phyloP scores from a whole-genome alignment of 2,888 invertebrate genomes.

The Lepidochrysops patricia region DNA sequence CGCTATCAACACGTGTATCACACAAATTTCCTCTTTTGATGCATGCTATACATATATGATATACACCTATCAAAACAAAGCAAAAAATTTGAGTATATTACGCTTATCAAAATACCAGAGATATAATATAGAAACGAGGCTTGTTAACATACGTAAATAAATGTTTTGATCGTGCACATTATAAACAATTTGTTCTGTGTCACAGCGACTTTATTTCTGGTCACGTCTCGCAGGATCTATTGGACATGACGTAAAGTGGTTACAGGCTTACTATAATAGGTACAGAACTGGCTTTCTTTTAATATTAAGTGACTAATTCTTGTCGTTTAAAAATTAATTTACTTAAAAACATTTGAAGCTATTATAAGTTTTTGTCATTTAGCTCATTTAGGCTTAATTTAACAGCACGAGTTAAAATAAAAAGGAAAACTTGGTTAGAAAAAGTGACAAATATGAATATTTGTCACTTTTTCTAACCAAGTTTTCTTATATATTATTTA shows the following conservation, averaged over 20 bases:
- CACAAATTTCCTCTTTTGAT: no score
- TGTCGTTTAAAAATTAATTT: no score
- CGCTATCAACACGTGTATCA: no score
- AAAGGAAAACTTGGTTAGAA: background rate
- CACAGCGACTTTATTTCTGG: background rate
- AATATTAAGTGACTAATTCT: background rate
- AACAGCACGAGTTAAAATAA: background rate
- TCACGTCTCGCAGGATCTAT: conserved; percentile 12
- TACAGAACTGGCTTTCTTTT: background rate
- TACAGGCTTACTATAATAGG: background rate
- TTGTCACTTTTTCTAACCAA: background rate
- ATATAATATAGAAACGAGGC: background rate
- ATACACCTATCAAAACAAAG: background rate
- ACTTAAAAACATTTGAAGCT: no score
- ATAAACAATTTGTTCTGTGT: conserved; percentile 16
- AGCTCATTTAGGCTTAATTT: background rate
- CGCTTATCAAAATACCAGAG: background rate
- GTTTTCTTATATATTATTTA: background rate
- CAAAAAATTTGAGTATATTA: background rate
- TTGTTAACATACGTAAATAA: conserved; percentile 9
- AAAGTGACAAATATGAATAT: background rate
- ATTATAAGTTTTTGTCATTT: background rate
- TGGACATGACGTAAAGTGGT: conserved; percentile 1
- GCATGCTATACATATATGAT: no score
- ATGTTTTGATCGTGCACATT: conserved; percentile 15